phyloP scores from a whole-genome alignment of 2,797 vertebrate species.

The Fundulus diaphanus region DNA sequence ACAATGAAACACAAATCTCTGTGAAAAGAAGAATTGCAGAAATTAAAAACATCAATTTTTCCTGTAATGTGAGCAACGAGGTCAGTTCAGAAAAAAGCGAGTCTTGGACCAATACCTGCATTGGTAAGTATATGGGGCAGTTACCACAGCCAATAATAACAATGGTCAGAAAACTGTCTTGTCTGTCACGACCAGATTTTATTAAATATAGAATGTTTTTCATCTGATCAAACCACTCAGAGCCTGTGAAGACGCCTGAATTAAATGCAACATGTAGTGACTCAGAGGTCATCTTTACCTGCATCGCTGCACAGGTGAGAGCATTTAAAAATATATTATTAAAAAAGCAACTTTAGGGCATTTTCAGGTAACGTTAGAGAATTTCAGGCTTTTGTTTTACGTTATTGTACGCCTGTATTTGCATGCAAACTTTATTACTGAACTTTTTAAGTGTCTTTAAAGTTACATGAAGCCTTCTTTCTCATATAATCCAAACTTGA shows the following conservation, averaged over 20 bases:
- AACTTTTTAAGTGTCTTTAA: too few relatives aligned
- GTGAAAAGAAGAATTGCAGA: rapidly evolving
- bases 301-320: slow-evolving; percentile 3
- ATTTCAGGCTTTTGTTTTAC: not conserved
- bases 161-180: not conserved
- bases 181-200: not conserved
- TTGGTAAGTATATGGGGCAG: slow-evolving; percentile 26
- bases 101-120: rapidly evolving
- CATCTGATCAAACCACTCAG: slow-evolving; percentile 12
- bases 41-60: rapidly evolving
- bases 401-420: too few relatives aligned
- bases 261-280: rapidly evolving
- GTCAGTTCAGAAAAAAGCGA: rapidly evolving
- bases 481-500: not conserved
- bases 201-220: not conserved
- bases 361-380: not conserved
- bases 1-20: rapidly evolving
- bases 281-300: not conserved
- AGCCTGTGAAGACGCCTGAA: not conserved
- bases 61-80: not conserved
- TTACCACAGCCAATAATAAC: not conserved
- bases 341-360: too few relatives aligned
- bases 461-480: not conserved
- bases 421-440: too few relatives aligned
- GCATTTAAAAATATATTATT: not conserved